These are phyloP conservation scores for Lagocephalus sceleratus DNA, from an alignment of 2,797 vertebrate genomes.

Conservation along the genomic window DNA sequence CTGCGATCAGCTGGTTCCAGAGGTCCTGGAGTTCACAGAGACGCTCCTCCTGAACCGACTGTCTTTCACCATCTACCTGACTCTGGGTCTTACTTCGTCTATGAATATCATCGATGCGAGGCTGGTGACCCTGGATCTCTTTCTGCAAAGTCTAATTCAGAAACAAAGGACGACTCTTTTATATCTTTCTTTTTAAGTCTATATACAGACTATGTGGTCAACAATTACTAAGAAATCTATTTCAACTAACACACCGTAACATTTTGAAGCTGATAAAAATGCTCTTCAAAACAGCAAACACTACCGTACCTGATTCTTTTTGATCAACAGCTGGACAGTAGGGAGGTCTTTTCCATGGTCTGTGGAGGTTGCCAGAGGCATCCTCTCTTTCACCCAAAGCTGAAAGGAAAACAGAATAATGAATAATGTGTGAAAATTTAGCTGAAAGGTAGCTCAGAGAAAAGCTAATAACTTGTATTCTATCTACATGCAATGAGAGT, in stretches of 20 bases:
- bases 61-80: slow-evolving; percentile 71
- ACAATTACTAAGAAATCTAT: background rate
- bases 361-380: slow-evolving; percentile 85
- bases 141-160: slow-evolving; percentile 87
- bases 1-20: slow-evolving; percentile 83
- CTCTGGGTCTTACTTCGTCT: slow-evolving; percentile 70
- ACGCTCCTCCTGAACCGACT: slow-evolving; percentile 73
- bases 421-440: slow-evolving; percentile 11
- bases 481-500: too few species aligned
- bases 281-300: background rate
- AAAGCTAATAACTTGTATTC: background rate
- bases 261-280: too few species aligned
- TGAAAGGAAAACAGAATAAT: slow-evolving; percentile 43
- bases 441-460: background rate
- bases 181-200: too few species aligned
- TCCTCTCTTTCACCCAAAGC: slow-evolving; percentile 92
- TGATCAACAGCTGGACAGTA: slow-evolving; percentile 90
- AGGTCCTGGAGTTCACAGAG: slow-evolving; percentile 79
- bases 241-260: too few species aligned
- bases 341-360: slow-evolving; percentile 93
- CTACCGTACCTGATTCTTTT: slow-evolving; percentile 89
- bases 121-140: slow-evolving; percentile 94
- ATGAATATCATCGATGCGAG: slow-evolving; percentile 87
- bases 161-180: slow-evolving; percentile 17
- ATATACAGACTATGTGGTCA: background rate